Base-by-base conservation (phyloP, 2,888 invertebrate genomes). In the Drosophila neotestacea region DNA sequence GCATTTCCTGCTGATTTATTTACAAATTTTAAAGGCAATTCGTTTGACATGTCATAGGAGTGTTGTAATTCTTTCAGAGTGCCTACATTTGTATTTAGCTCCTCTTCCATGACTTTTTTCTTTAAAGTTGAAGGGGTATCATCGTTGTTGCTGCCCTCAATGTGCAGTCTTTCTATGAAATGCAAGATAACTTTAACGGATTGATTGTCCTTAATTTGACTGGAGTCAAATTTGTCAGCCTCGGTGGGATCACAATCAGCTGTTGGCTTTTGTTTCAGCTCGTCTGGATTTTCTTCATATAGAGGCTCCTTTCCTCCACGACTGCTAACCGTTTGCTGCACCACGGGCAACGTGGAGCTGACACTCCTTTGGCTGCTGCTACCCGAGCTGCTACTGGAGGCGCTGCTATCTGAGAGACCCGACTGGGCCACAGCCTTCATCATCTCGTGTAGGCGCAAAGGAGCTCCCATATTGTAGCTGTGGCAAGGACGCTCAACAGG, bases 1-100 rank as follows among this genome's bases (percentile, higher is more conserved):
- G 63, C 52, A 81, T 69, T 73, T 39, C 36, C 54, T 59, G 65
- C 46, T 30, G 70, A 60, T 82, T 82, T 82, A 82, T 82, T 82
- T 32, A 50, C 7, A 10, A 67, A 54, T 68, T 52, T 50, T 60
- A 77, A 50, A 64, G 47, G 66, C 63, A 64, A 60, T 30, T 83
- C 64, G 47, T 51, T 69, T 46, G 71, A 62, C 48, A 75, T 54
- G 7, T 68, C 70, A 71, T 64, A 66, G 13, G 55, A 51, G 28
- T 22, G 38, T 13, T 60, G 16, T 47, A 46, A 5, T n/a, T 66
- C 48, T n/a, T 38, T n/a, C 27, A 27, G n/a, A 13, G 30, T 9
- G 1, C 67, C 58, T 6, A 10, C 27, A 6, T 28, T 54, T n/a
- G 48, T 36, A 22, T 52, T 41, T 0, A n/a, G n/a, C 6, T 51